phyloP scores from a whole-genome alignment of 2,113 vertebrate species.

The Cyprinus carpio region DNA sequence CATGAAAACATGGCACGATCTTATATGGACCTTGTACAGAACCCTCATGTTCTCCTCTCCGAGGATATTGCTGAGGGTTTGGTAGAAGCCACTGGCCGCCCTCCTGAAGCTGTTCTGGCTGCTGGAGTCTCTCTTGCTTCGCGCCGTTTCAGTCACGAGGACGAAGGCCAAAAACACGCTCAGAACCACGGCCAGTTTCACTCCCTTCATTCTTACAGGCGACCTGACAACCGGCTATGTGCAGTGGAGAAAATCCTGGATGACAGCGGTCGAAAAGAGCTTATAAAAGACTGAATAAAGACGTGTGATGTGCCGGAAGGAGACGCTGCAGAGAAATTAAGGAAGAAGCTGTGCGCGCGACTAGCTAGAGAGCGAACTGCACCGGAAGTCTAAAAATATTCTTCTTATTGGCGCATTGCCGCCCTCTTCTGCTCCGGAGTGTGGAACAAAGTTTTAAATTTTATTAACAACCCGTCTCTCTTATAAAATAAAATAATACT shows the following conservation, averaged over 20 bases:
- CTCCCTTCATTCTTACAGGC: neutral
- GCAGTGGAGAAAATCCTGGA: neutral
- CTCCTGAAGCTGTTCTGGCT: constrained; percentile 84
- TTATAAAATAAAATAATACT: too few species aligned
- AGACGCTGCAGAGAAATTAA: neutral
- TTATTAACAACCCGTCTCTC: too few species aligned
- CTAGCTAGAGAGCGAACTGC: too few species aligned
- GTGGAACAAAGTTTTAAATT: too few species aligned
- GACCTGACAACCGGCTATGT: neutral
- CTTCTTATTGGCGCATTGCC: too few species aligned
- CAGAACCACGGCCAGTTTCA: neutral
- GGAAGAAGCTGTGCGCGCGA: neutral
- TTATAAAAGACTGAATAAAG: neutral
- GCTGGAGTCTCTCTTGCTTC: constrained; percentile 77
- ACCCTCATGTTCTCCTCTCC: constrained; percentile 90
- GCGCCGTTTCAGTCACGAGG: constrained; percentile 72
- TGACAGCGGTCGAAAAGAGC: neutral
- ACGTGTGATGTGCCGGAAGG: neutral
- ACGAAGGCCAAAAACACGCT: constrained; percentile 2
- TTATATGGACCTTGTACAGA: constrained; percentile 82
- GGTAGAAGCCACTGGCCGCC: constrained; percentile 82
- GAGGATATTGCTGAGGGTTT: constrained; percentile 83
- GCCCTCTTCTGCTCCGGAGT: too few species aligned
- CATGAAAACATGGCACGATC: neutral
- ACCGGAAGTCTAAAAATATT: neutral